Conservation (phyloP, 23 tunicate species). For the Halocynthia roretzi region DNA sequence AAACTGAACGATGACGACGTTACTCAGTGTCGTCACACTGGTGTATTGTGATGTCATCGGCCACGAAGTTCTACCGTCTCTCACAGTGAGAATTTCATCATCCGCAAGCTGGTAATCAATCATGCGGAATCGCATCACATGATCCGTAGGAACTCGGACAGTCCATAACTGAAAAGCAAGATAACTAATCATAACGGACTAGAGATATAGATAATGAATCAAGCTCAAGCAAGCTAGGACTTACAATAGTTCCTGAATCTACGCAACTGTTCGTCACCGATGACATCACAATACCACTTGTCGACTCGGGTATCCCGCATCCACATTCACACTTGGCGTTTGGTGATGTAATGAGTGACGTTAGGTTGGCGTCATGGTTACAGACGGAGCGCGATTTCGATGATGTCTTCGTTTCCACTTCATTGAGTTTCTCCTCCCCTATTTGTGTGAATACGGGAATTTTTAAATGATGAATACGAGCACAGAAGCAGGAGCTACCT, state of each 20-base stretch:
- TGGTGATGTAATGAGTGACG: too few species aligned
- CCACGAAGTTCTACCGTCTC: slow-evolving; percentile 9
- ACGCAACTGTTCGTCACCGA: slow-evolving; percentile 24
- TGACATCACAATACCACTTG: slow-evolving; percentile 15
- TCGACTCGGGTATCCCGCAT: slow-evolving; percentile 6
- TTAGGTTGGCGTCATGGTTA: too few species aligned
- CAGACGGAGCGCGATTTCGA: too few species aligned
- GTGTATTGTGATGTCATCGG: slow-evolving; percentile 20
- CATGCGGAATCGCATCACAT: slow-evolving; percentile 31
- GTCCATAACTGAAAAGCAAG: slow-evolving; percentile 39
- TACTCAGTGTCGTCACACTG: slow-evolving; percentile 24
- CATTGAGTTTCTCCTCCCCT: too few species aligned
- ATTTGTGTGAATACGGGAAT: too few species aligned
- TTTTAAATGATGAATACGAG: too few species aligned
- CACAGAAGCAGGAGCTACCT: too few species aligned
- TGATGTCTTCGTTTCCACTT: too few species aligned
- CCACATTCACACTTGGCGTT: slow-evolving; percentile 29
- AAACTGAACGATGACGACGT: slow-evolving; percentile 20
- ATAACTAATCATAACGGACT: too few species aligned
- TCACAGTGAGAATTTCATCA: slow-evolving; percentile 35
- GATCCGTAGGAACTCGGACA: slow-evolving; percentile 25
- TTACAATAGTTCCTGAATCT: not conserved
- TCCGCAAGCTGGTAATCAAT: slow-evolving; percentile 24
- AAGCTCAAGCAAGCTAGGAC: not conserved
- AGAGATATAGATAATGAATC: not conserved